Evolutionary conservation across 2,797 vertebrate species (phyloP).

Genomic region (Lagorchestes hirsutus): DNA sequence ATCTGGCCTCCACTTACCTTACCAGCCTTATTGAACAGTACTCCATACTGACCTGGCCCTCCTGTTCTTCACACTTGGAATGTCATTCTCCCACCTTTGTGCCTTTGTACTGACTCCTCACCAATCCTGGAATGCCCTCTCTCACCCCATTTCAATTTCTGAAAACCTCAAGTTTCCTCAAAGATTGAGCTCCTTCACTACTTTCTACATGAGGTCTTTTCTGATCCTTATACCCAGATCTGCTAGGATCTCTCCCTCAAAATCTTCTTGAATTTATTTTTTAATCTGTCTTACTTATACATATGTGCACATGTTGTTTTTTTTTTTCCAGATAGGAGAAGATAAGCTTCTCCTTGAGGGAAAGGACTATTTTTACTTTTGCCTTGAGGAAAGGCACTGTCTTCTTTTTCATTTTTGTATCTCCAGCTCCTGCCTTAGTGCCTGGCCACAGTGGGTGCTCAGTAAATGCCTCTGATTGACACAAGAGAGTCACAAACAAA

Average conservation of each 20-base stretch:
- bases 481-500: not conserved
- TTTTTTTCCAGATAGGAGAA: too few species aligned
- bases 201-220: not conserved
- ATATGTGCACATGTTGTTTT: not conserved
- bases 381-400: not conserved
- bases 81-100: too few species aligned
- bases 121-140: too few species aligned
- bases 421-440: not conserved
- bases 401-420: not conserved
- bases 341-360: not conserved
- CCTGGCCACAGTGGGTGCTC: not conserved
- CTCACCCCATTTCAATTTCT: too few species aligned
- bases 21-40: too few species aligned
- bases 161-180: too few species aligned
- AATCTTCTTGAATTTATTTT: not conserved
- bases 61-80: too few species aligned
- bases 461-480: not conserved
- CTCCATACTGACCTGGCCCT: too few species aligned
- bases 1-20: too few species aligned
- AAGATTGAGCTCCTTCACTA: too few species aligned
- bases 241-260: not conserved
- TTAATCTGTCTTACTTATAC: not conserved
- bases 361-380: not conserved
- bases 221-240: not conserved
- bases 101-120: too few species aligned